These are phyloP conservation scores for Chironomus striatipennis DNA, from an alignment of 1,140 invertebrate species.

Conservation along the genomic window DNA sequence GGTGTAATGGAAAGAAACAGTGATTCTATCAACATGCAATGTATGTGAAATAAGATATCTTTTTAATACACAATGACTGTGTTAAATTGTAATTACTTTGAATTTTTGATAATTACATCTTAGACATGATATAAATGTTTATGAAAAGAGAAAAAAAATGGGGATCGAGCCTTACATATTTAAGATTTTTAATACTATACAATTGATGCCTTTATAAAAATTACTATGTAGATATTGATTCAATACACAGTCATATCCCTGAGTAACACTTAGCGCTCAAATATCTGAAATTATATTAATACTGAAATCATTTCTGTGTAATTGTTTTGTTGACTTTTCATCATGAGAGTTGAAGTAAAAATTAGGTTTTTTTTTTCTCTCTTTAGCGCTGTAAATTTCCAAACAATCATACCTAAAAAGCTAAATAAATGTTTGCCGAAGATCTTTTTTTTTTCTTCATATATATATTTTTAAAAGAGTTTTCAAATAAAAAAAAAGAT, in stretches of 20 bases:
- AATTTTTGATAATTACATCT: constrained; percentile 15
- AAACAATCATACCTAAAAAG: constrained; percentile 14
- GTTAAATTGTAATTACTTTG: constrained; percentile 21
- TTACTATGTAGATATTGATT: too few species aligned
- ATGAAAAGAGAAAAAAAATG: too few species aligned
- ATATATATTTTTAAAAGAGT: background rate
- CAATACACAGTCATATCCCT: too few species aligned
- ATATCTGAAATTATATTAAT: too few species aligned
- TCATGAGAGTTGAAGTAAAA: background rate
- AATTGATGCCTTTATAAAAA: too few species aligned
- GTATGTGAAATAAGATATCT: background rate
- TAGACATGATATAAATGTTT: background rate
- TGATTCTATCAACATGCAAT: background rate
- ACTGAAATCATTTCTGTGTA: constrained; percentile 2
- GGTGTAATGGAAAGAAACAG: background rate
- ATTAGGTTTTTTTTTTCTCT: background rate
- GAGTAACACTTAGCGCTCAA: too few species aligned
- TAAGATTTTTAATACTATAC: too few species aligned
- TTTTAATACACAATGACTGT: constrained; percentile 9
- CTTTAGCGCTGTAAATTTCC: constrained; percentile 12
- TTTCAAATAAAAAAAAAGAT: too few species aligned
- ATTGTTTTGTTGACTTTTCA: constrained; percentile 8
- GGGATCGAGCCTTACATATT: too few species aligned
- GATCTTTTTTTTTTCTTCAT: background rate
- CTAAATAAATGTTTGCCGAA: constrained; percentile 13